Base-by-base conservation (phyloP, 2,888 invertebrate species). In the Clostera curtula region DNA sequence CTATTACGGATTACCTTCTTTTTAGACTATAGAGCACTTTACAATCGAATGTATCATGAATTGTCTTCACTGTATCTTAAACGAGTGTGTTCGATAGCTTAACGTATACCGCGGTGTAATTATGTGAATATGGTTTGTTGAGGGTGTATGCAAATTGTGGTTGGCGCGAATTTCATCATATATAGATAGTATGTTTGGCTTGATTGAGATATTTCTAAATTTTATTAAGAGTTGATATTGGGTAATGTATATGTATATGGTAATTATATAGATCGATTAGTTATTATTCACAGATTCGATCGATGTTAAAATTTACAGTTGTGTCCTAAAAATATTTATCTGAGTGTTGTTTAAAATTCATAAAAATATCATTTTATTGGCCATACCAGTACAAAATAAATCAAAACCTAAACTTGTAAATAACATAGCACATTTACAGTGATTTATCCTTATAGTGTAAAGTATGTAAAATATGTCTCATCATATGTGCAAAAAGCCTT, bases 401-500 rank as follows among this genome's bases (percentile, higher is more conserved):
- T 31, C 35, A 55, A 56, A 60, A 68, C 60, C 56, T 60, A 67
- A 61, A 56, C 49, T 67, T 80, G 77, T 82, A 80, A 68, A 80
- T 79, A 79, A 60, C 54, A 67, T 61, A 64, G 65, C 64, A 69
- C 60, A 59, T 67, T 56, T 60, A 71, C 74, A 73, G 67, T 75
- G 73, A 72, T 66, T 65, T 59, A 65, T 60, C 65, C 72, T 73
- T 75, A 69, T 69, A 65, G 52, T 73, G 71, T 75, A 76, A 72
- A n/a, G 68, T 71, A 70, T 74, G 74, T 75, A 76, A 71, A 67
- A 69, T 70, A 73, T 65, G 60, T 73, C 59, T 68, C 66, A 70
- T 69, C 62, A 67, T 76, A 77, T 72, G 69, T 75, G 72, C 74
- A 75, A 79, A 56, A 70, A 76, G 80, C 80, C 79, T 83, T 83